A percentile compares a stretch with the other conserved stretches of the same genome.
phyloP scores from a whole-genome alignment of 1,140 invertebrate species.

The Proales similis region DNA sequence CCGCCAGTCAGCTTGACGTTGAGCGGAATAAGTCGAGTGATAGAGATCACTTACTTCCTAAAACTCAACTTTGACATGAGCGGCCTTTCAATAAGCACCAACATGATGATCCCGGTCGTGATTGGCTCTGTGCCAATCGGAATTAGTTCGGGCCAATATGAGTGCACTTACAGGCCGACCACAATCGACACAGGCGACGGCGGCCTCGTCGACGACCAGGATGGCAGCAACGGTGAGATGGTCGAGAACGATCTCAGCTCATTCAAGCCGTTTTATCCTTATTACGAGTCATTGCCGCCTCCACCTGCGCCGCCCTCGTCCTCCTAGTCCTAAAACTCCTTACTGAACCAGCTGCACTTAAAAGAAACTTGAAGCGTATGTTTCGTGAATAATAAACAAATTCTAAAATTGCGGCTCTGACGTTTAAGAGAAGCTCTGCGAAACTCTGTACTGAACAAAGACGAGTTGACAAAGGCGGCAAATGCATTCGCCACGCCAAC shows the following conservation, averaged over 20 bases:
- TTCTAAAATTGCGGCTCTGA: no score
- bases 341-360: no score
- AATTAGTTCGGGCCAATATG: not conserved
- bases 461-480: no score
- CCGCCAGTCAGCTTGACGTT: slow-evolving; percentile 20
- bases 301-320: no score
- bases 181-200: slow-evolving; percentile 5
- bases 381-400: no score
- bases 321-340: no score
- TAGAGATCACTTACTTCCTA: slow-evolving; percentile 4
- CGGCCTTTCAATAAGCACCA: not conserved
- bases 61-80: slow-evolving; percentile 30
- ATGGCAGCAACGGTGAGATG: slow-evolving; percentile 9
- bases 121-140: slow-evolving; percentile 22
- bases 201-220: no score
- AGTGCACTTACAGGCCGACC: slow-evolving; percentile 8
- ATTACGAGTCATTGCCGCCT: no score
- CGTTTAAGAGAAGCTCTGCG: no score
- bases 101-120: slow-evolving; percentile 17
- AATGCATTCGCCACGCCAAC: no score
- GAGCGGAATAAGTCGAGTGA: slow-evolving; percentile 25
- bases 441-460: no score
- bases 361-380: no score
- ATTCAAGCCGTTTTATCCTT: slow-evolving; percentile 29
- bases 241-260: slow-evolving; percentile 22